Percentiles rank a stretch among this genome's conserved stretches.
Evolutionary conservation across 2,888 invertebrate genomes (phyloP).

Genomic region (Apamea crenata): DNA sequence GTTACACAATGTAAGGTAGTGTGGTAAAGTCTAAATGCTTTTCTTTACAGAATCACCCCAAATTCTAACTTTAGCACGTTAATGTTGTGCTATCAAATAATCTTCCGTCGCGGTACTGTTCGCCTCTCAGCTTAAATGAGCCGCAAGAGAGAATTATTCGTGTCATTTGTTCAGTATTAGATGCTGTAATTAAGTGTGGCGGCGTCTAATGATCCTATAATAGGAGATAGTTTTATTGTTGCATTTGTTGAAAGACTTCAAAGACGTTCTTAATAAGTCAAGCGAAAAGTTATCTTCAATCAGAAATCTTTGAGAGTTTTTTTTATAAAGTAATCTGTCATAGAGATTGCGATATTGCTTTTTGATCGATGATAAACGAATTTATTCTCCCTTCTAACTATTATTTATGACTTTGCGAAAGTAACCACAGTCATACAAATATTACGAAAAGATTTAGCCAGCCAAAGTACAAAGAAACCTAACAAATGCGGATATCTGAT

Average conservation of each 20-base stretch:
- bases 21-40: not conserved
- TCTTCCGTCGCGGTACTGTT: slow-evolving; percentile 62
- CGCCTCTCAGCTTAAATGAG: slow-evolving; percentile 76
- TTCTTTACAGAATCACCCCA: slow-evolving; percentile 22
- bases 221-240: slow-evolving; percentile 41
- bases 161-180: slow-evolving; percentile 73
- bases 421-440: not conserved
- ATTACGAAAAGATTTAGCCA: slow-evolving; percentile 6
- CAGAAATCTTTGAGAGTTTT: slow-evolving; percentile 23
- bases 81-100: slow-evolving; percentile 61
- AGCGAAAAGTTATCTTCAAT: not conserved
- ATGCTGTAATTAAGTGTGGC: slow-evolving; percentile 67
- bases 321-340: not conserved
- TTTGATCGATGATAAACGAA: slow-evolving; percentile 1
- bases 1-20: not conserved
- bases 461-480: slow-evolving; percentile 71
- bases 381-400: not conserved
- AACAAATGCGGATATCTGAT: slow-evolving; percentile 75
- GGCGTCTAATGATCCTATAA: slow-evolving; percentile 56
- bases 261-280: slow-evolving; percentile 13
- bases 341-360: slow-evolving; percentile 1
- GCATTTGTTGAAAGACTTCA: slow-evolving; percentile 35
- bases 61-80: slow-evolving; percentile 48
- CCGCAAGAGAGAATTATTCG: slow-evolving; percentile 74
- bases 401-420: not conserved